phyloP scores from a whole-genome alignment of 2,888 invertebrate genomes.

The Xestia sexstrigata region DNA sequence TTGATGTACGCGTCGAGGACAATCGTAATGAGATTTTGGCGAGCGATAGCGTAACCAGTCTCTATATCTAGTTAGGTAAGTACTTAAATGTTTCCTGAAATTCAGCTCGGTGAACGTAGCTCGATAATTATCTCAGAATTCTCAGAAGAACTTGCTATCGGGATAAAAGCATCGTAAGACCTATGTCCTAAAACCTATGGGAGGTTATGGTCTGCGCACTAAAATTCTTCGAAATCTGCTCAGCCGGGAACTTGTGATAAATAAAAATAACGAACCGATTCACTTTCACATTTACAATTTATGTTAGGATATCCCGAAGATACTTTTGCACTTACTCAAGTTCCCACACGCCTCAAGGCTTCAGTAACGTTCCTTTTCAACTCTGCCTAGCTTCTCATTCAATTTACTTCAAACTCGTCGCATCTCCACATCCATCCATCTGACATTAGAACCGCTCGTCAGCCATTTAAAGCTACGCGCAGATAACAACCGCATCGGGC shows the following conservation, averaged over 20 bases:
- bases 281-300: neutral
- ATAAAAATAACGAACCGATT: neutral
- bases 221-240: no score
- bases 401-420: conserved; percentile 42
- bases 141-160: neutral
- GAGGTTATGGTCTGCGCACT: no score
- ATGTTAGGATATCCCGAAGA: neutral
- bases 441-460: conserved; percentile 49
- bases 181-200: no score
- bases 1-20: conserved; percentile 37
- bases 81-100: neutral
- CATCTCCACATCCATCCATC: conserved; percentile 31
- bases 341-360: neutral
- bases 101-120: neutral
- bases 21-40: conserved; percentile 40
- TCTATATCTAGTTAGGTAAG: neutral
- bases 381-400: conserved; percentile 18
- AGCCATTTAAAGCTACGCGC: conserved; percentile 59
- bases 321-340: conserved; percentile 15
- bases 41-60: conserved; percentile 14
- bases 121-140: neutral
- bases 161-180: neutral
- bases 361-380: neutral
- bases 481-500: neutral
- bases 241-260: neutral